These are phyloP conservation scores for Amphibalanus amphitrite DNA, from an alignment of 1,140 invertebrate genomes.

Conservation along the genomic window DNA sequence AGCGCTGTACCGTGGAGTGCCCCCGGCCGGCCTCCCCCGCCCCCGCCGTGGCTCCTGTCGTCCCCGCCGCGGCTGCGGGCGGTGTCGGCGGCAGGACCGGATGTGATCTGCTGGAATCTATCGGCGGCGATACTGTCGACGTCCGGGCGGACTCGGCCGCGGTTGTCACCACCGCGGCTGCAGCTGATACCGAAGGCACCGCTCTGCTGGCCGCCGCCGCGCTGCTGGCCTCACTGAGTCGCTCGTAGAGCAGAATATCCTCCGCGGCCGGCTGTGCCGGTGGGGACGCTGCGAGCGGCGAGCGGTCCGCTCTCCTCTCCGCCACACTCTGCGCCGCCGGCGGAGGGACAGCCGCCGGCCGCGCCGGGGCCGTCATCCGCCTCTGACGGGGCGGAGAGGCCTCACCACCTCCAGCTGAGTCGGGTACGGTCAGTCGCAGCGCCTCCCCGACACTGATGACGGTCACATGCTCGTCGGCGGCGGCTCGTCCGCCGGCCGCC, in stretches of 20 bases:
- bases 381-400: no score
- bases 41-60: no score
- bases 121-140: no score
- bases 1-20: no score
- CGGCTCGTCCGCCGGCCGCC: constrained; percentile 4
- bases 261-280: constrained; percentile 9
- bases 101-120: no score
- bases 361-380: constrained; percentile 4
- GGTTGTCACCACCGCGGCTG: no score
- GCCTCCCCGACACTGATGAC: constrained; percentile 17
- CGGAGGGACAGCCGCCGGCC: neutral
- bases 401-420: constrained; percentile 9
- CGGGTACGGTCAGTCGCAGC: constrained; percentile 7
- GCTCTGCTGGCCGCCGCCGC: constrained; percentile 7
- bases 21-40: no score
- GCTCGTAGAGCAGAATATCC: constrained; percentile 17
- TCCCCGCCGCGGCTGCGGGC: no score
- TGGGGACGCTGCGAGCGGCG: neutral
- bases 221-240: constrained; percentile 14
- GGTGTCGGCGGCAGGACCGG: no score
- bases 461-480: constrained; percentile 17
- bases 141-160: no score
- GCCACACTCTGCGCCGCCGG: neutral
- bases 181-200: constrained; percentile 6
- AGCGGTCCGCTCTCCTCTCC: neutral